Evolutionary conservation across 1,140 invertebrate species (phyloP).

Genomic region (Rhopalosiphum maidis): DNA sequence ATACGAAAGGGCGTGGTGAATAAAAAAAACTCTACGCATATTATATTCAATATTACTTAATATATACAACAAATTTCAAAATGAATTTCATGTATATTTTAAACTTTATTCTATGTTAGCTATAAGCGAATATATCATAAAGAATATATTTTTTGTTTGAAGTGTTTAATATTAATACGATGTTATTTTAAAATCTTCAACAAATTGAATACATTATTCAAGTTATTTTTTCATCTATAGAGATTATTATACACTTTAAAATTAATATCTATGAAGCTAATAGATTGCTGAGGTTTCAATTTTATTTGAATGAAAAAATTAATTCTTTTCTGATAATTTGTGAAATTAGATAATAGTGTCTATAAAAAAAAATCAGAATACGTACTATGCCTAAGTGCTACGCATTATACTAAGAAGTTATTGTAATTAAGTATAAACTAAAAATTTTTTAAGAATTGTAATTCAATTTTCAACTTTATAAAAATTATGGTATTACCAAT

Average conservation of each 20-base stretch:
- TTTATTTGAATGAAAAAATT: too few species aligned
- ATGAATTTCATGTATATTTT: neutral
- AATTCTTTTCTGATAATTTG: too few species aligned
- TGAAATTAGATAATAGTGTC: too few species aligned
- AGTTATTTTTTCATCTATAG: neutral
- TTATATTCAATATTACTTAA: slow-evolving; percentile 4
- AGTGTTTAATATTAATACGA: neutral
- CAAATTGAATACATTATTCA: neutral
- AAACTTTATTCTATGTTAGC: neutral
- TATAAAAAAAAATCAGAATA: too few species aligned
- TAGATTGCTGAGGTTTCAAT: neutral
- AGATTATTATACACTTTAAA: neutral
- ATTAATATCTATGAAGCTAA: neutral
- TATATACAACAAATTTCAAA: slow-evolving; percentile 18
- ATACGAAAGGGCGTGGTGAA: neutral
- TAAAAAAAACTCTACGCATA: neutral
- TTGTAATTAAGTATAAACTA: neutral
- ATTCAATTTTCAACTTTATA: neutral
- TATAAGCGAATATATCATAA: neutral
- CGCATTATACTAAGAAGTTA: neutral
- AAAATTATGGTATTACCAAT: neutral
- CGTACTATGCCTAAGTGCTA: too few species aligned
- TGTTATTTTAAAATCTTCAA: neutral
- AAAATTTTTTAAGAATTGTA: neutral
- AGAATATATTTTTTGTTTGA: neutral